Evolutionary conservation across 2,888 invertebrate genomes (phyloP), one percentile per base, ranked within the genome.

Genomic region (Sisyra terminalis): DNA sequence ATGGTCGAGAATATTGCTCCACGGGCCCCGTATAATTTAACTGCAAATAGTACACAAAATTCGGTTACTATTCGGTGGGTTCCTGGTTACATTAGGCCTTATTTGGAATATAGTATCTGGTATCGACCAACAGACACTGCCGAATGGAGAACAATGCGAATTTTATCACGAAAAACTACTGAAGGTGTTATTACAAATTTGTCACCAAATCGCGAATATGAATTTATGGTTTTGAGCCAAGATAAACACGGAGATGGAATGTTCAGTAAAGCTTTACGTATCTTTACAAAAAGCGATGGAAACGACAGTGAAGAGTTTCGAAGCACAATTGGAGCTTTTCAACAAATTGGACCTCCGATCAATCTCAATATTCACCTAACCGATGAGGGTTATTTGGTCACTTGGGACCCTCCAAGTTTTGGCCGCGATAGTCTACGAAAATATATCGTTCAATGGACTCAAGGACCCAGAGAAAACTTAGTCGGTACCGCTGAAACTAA

Each of bases 211-310:
- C 71, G 79, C 15, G 77, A 81, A 55, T 93, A 93, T 62, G 90
- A 93, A 63, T 78, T 94, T 57, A 87, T 89, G 73, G 84, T 94
- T 39, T 70, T 89, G 39, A 80, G 89, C 51, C 82, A 86, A 59
- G 90, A 93, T 61, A 74, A 80, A 53, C 70, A 76, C 46, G 90
- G 90, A 6, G 88, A 90, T 53, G 90, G 92, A 16, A 78, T 89
- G 65, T 89, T 88, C 57, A 92, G 92, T 62, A 85, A 86, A 59
- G 73, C 83, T 9, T 69, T 89, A 24, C 72, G 74, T 51, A 75
- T 81, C 43, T 72, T 72, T 55, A 90, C 90, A 1, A 73, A 75
- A 59, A 71, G 67, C 8, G 50, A 50, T 29, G 16, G 17, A 7
- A 29, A 16, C 29, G 45, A 47, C 34, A 31, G 40, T 35, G 37